Evolutionary conservation across 2,888 invertebrate species (phyloP), one percentile per base, ranked within the genome.

Genomic region (Notocelia uddmanniana): DNA sequence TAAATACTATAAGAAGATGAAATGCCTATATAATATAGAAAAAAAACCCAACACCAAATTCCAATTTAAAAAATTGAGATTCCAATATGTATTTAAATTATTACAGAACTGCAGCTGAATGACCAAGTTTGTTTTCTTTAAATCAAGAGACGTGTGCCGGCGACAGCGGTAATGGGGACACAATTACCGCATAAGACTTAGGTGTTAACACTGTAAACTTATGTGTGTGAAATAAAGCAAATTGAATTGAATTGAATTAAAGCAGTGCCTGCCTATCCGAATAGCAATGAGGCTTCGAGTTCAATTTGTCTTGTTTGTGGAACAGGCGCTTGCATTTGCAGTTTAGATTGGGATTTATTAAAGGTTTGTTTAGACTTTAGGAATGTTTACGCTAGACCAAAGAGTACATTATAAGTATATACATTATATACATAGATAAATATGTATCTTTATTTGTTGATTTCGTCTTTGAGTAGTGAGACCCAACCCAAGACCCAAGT

Each of bases 301-400:
- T 23, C 37, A 64, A 64, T 64, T 64, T 54, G 52, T 37, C 64
- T 54, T 54, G 64, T 64, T 54, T 64, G 37, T 21, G 2, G 50
- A 21, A 34, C 64, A 54, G 64, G 52, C 64, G 64, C 54, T 52
- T 64, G 64, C 64, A 64, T 54, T 64, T 63, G 64, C n/a, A 64
- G 52, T 34, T 57, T 34, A 18, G n/a, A 37, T 54, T 34, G 10
- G 19, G 8, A 48, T 48, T 18, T 52, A 34, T 34, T 64, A 21
- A 8, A 10, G 26, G 19, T 45, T 48, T 48, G 11, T 8, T 48
- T 62, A 26, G 23, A 15, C 26, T 41, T 45, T n/a, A 45, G n/a
- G 15, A n/a, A 45, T n/a, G n/a, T 45, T 41, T 3, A 13, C 13
- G 3, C n/a, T n/a, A n/a, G n/a, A n/a, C n/a, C n/a, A n/a, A n/a